Conservation (phyloP, 2,888 invertebrate genomes). For the Sinopyrophorus schimmeli region DNA sequence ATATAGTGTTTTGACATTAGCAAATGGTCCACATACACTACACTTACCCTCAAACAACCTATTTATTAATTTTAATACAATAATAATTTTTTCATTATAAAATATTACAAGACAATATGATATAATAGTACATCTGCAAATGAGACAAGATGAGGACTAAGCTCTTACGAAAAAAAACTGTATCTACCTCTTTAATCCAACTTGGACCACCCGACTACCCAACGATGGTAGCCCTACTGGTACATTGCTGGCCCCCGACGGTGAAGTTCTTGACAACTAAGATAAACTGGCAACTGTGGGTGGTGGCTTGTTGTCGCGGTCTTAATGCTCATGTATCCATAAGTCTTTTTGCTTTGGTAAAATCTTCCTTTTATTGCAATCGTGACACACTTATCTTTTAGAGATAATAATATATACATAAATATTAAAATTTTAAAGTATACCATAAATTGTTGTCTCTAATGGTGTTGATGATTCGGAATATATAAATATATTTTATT, state of each 20-base stretch:
- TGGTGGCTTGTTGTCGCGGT: conserved; percentile 54
- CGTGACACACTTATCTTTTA: conserved; percentile 32
- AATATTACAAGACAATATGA: no score
- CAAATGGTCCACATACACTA: no score
- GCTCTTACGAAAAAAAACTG: conserved; percentile 44
- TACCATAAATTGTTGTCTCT: no score
- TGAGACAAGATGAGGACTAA: conserved; percentile 37
- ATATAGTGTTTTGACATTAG: no score
- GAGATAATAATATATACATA: no score
- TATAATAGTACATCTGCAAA: no score
- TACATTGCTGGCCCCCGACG: conserved; percentile 47
- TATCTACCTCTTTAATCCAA: conserved; percentile 43
- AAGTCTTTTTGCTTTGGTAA: conserved; percentile 46
- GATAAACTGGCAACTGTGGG: conserved; percentile 55
- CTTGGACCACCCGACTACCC: conserved; percentile 49
- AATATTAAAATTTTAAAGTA: no score
- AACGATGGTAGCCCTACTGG: conserved; percentile 48
- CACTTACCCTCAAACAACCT: no score
- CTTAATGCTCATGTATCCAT: conserved; percentile 53
- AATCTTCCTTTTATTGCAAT: conserved; percentile 31
- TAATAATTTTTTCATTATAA: no score
- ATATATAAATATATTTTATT: no score
- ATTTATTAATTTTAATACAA: no score
- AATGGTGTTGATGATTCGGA: no score
- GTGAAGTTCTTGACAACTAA: conserved; percentile 49